A percentile compares a stretch with the other conserved stretches of the same genome.
Conservation (phyloP, 2,888 invertebrate genomes). For the Coenonympha glycerion region DNA sequence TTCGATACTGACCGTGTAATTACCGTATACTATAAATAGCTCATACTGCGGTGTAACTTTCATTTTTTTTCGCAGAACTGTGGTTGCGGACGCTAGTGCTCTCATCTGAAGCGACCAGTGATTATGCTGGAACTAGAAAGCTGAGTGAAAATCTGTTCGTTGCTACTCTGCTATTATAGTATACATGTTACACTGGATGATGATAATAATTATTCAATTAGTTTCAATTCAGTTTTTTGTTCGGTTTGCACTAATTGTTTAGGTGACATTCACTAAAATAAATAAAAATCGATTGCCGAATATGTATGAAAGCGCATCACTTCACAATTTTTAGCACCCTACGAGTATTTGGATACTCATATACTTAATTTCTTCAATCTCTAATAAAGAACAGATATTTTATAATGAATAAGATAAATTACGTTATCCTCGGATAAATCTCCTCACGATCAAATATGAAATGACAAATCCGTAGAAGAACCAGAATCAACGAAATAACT, state of each 20-base stretch:
- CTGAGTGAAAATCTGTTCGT: constrained; percentile 31
- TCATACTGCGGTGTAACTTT: constrained; percentile 5
- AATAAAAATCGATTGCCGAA: too few relatives aligned
- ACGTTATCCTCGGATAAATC: too few relatives aligned
- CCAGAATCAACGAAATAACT: too few relatives aligned
- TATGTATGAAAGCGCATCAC: too few relatives aligned
- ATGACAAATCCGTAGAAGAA: too few relatives aligned
- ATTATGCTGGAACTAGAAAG: constrained; percentile 44
- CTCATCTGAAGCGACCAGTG: constrained; percentile 30
- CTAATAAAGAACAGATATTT: too few relatives aligned
- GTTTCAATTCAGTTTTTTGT: background rate
- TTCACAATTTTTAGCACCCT: too few relatives aligned
- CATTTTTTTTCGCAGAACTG: constrained; percentile 20
- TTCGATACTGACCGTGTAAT: constrained; percentile 24
- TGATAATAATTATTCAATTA: constrained; percentile 18
- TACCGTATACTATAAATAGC: constrained; percentile 11
- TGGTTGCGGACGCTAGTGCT: constrained; percentile 24
- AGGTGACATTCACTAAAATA: too few relatives aligned
- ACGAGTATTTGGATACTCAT: too few relatives aligned
- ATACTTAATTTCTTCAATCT: too few relatives aligned
- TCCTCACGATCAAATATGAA: too few relatives aligned
- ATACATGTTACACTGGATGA: background rate
- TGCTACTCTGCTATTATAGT: background rate
- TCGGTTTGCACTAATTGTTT: background rate
- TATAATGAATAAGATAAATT: too few relatives aligned